A percentile compares a stretch with the other conserved stretches of the same genome.
Conservation (phyloP, 2,797 vertebrate genomes). For the Enteromius mattozi region DNA sequence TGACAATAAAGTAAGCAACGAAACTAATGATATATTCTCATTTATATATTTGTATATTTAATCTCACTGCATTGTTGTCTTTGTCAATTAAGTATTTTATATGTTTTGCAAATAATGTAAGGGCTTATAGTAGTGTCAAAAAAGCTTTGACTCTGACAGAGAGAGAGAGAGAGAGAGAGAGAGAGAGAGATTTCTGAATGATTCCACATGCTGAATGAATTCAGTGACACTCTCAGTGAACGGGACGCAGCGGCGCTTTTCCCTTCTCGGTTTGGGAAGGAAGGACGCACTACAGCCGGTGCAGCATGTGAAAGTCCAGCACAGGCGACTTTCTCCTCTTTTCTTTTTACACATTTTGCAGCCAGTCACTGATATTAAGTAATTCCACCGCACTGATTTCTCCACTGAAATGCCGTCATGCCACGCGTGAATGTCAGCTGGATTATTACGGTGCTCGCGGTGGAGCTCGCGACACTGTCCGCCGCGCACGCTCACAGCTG, state of each 20-base stretch:
- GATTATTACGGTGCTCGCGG: slow-evolving; percentile 69
- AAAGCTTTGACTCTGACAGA: neutral
- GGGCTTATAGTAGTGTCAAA: neutral
- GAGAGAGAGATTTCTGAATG: slow-evolving; percentile 50
- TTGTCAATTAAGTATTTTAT: neutral
- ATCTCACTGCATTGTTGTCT: neutral
- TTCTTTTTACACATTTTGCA: slow-evolving; percentile 40
- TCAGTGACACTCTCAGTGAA: slow-evolving; percentile 29
- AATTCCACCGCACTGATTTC: slow-evolving; percentile 63
- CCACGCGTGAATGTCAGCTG: slow-evolving; percentile 77
- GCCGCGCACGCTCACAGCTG: slow-evolving; percentile 82
- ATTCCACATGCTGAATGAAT: slow-evolving; percentile 56
- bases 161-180: slow-evolving; percentile 35
- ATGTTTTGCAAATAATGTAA: neutral
- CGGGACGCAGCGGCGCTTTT: slow-evolving; percentile 44
- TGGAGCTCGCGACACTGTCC: slow-evolving; percentile 66
- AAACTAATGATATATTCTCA: neutral
- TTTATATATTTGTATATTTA: neutral
- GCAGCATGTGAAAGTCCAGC: slow-evolving; percentile 77
- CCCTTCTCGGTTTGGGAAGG: slow-evolving; percentile 60
- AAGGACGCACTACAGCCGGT: slow-evolving; percentile 66
- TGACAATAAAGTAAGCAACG: neutral
- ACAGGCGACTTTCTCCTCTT: slow-evolving; percentile 58
- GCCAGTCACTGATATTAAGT: slow-evolving; percentile 1
- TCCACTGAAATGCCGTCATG: slow-evolving; percentile 82